Evolutionary conservation across 2,888 invertebrate species (phyloP), one percentile per base, ranked within the genome.

Genomic region (Anaspis maculata): DNA sequence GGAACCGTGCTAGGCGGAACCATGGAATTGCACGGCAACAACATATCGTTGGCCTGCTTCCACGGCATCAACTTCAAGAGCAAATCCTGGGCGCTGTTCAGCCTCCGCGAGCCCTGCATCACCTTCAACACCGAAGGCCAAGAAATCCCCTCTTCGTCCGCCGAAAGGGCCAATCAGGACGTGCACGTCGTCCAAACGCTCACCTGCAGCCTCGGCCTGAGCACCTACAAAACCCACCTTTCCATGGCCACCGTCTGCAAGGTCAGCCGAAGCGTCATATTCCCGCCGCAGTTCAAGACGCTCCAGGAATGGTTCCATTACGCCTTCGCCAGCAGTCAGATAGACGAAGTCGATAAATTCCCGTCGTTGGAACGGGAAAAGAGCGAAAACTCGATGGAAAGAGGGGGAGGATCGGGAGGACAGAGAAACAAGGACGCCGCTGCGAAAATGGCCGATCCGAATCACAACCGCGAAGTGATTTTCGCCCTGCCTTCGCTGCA

Each of bases 231-330:
- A 47, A 74, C 73, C 32, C 89, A 89, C 66, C 81, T 85, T 61
- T 89, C 89, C 32, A 90, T 91, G 89, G 95, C 89, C 13, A 92
- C 90, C 6, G 91, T 96, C 32, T 91, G 91, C 59, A 81, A 90
- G 58, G 83, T 95, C 55, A 87, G 91, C 30, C 73, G 95, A 29
- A 90, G 87, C 47, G 82, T 92, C 41, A 79, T 92, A 40, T 94
- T 95, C 68, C 94, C 94, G 42, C 95, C 94, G 15, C 94, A 94
- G 68, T 94, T 94, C 67, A 87, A 91, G 66, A 86, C 86, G 21
- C 73, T 95, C 23, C 83, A 85, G 54, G 95, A 96, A 67, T 96
- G 96, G 95, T 95, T 96, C 71, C 83, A 87, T 53, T 96, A 96
- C 66, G 90, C 95, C 0, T 95, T 96, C 68, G 85, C 90, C 12